phyloP scores from a whole-genome alignment of 2,888 invertebrate genomes.

The Drosophila birchii region DNA sequence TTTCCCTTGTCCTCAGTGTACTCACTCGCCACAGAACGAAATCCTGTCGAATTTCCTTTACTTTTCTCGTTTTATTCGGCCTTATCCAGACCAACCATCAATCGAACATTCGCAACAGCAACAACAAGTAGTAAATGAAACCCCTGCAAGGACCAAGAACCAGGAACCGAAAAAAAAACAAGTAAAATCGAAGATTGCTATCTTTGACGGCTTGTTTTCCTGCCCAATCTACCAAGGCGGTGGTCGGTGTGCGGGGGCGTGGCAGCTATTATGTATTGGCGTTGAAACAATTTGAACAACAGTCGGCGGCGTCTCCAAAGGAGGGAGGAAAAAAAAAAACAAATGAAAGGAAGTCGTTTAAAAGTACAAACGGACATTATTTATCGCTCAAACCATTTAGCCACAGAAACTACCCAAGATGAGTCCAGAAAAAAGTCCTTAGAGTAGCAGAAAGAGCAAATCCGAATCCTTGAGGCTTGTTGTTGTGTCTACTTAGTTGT shows the following conservation, averaged over 20 bases:
- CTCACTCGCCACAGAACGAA: constrained; percentile 30
- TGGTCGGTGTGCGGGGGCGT: constrained; percentile 53
- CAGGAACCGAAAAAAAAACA: constrained; percentile 48
- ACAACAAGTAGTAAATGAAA: constrained; percentile 69
- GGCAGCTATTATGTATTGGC: constrained; percentile 83
- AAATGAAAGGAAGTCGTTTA: constrained; percentile 84
- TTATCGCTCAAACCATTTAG: constrained; percentile 83
- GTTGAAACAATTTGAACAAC: constrained; percentile 83
- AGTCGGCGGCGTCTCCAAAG: constrained; percentile 35
- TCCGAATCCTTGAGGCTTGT: constrained; percentile 43
- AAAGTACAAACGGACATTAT: constrained; percentile 84
- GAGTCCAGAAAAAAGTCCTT: constrained; percentile 32
- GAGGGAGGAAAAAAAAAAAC: constrained; percentile 61
- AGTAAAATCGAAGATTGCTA: constrained; percentile 83
- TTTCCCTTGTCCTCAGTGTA: constrained; percentile 13
- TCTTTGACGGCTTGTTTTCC: constrained; percentile 81
- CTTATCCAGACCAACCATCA: constrained; percentile 77
- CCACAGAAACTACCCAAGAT: constrained; percentile 64
- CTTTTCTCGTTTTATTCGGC: constrained; percentile 36
- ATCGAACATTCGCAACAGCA: constrained; percentile 59
- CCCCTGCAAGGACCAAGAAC: constrained; percentile 46
- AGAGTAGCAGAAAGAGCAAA: constrained; percentile 15
- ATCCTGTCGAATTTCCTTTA: constrained; percentile 46
- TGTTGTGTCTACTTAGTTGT: constrained; percentile 74
- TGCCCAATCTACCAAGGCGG: constrained; percentile 48